Conservation (phyloP, 2,888 invertebrate genomes). For the Andrena trimmerana region DNA sequence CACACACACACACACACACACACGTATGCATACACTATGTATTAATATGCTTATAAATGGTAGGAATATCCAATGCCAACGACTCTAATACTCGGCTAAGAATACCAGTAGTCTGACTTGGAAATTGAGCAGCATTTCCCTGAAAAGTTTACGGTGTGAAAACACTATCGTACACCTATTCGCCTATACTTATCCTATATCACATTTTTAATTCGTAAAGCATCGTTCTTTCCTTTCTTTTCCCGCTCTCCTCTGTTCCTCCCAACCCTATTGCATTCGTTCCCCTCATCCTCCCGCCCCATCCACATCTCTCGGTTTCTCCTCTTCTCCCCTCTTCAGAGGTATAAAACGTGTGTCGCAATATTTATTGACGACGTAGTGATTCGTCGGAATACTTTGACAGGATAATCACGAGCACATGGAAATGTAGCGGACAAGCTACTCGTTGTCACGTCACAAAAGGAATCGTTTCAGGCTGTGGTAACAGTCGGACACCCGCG, state of each 20-base stretch:
- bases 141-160: constrained; percentile 26
- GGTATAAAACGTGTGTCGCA: constrained; percentile 8
- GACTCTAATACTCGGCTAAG: constrained; percentile 12
- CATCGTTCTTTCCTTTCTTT: background rate
- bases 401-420: constrained; percentile 31
- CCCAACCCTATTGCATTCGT: background rate
- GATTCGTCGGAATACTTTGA: constrained; percentile 18
- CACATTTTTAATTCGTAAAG: constrained; percentile 60
- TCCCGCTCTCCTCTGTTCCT: background rate
- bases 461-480: background rate
- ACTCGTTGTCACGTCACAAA: constrained; percentile 16
- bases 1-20: background rate
- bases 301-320: background rate
- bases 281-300: background rate
- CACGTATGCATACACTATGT: background rate
- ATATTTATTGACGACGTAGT: background rate
- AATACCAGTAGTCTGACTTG: constrained; percentile 12
- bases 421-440: constrained; percentile 32
- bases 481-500: background rate
- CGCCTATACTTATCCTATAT: constrained; percentile 63
- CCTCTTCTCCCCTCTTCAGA: background rate
- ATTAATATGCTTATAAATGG: constrained; percentile 14
- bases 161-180: constrained; percentile 26
- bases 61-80: constrained; percentile 24
- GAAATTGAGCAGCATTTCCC: constrained; percentile 44